Percentiles rank a stretch among this genome's conserved stretches.
Evolutionary conservation across 2,113 vertebrate genomes (phyloP).

Genomic region (Epinephelus cyanopodus): DNA sequence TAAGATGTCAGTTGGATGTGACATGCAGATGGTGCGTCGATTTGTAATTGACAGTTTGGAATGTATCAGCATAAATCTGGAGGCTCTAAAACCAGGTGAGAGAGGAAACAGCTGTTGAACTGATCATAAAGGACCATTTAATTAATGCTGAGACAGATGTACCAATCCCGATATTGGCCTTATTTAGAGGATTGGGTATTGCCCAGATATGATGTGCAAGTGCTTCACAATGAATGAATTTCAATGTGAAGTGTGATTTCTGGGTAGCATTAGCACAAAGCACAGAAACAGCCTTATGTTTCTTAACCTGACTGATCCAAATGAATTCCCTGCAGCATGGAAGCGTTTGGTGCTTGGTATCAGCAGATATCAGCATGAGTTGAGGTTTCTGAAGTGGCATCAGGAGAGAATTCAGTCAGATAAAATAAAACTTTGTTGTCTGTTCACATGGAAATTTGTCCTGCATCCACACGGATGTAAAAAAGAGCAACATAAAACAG

Average conservation of each 20-base stretch:
- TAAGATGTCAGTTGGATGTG: too few relatives aligned
- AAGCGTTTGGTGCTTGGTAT: background rate
- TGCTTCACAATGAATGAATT: background rate
- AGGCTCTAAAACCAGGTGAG: background rate
- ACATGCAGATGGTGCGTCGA: too few relatives aligned
- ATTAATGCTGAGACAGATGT: constrained; percentile 8
- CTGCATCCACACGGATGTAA: too few relatives aligned
- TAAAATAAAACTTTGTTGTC: too few relatives aligned
- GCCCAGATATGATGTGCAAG: background rate
- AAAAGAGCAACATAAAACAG: too few relatives aligned
- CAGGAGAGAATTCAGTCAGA: too few relatives aligned
- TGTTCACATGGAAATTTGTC: too few relatives aligned
- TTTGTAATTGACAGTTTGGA: too few relatives aligned
- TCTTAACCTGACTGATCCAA: background rate
- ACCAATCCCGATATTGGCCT: background rate
- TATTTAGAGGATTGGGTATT: background rate
- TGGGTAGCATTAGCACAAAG: background rate
- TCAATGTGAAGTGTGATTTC: background rate
- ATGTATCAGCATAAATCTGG: background rate
- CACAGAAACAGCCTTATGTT: background rate
- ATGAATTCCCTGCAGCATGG: background rate
- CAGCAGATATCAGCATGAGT: background rate
- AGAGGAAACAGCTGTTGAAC: constrained; percentile 19
- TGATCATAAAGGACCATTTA: background rate
- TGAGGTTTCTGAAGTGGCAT: too few relatives aligned